Percentiles rank a stretch among this genome's conserved stretches.
These are phyloP conservation scores for Hedya salicella DNA, from an alignment of 2,888 invertebrate species.

Conservation along the genomic window DNA sequence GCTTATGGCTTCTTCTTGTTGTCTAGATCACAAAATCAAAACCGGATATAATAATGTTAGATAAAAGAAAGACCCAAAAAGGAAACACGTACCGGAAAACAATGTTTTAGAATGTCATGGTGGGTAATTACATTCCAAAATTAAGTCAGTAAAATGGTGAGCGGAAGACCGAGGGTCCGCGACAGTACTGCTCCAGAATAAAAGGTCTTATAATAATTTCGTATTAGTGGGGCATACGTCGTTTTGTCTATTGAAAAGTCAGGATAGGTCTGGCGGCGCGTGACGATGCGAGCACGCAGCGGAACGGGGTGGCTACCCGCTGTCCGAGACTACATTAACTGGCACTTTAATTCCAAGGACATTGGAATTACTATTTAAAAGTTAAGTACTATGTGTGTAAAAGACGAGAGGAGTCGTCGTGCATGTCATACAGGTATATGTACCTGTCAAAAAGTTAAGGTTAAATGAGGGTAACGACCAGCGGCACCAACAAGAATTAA, in stretches of 20 bases:
- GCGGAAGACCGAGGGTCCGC: slow-evolving; percentile 46
- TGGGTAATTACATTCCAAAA: slow-evolving; percentile 36
- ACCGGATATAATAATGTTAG: not conserved
- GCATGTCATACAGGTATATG: too few species aligned
- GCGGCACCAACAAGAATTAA: too few species aligned
- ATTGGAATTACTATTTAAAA: slow-evolving; percentile 27
- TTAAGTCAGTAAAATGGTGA: slow-evolving; percentile 42
- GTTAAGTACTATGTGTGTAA: not conserved
- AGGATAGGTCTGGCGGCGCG: slow-evolving; percentile 67
- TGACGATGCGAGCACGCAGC: slow-evolving; percentile 58
- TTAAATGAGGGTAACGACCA: too few species aligned
- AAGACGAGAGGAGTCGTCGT: not conserved
- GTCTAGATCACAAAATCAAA: not conserved
- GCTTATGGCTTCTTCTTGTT: slow-evolving; percentile 2
- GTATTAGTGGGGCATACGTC: not conserved
- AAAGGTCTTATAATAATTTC: not conserved
- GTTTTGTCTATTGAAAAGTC: slow-evolving; percentile 30
- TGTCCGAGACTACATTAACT: slow-evolving; percentile 42
- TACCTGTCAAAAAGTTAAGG: too few species aligned
- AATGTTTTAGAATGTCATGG: slow-evolving; percentile 34
- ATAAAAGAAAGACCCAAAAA: not conserved
- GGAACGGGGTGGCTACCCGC: slow-evolving; percentile 65
- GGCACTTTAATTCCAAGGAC: slow-evolving; percentile 28
- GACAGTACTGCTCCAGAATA: not conserved
- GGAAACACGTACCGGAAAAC: slow-evolving; percentile 18